phyloP scores from a whole-genome alignment of 2,113 vertebrate genomes.

The Ceuthmochares aereus region DNA sequence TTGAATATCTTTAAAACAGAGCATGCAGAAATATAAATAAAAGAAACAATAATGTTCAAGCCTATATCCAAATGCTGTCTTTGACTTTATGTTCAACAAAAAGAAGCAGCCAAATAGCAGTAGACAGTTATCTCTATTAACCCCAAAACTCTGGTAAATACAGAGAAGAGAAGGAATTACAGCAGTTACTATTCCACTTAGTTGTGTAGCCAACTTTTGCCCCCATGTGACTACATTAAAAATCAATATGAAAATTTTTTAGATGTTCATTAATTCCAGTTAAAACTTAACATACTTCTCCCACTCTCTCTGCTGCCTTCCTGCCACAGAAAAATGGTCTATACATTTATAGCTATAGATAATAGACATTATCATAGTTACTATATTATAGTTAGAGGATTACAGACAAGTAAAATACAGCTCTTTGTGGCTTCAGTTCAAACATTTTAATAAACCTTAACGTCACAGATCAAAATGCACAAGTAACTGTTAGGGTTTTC shows the following conservation, averaged over 20 bases:
- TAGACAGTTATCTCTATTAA: neutral
- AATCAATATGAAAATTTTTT: rapidly evolving
- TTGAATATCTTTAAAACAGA: neutral
- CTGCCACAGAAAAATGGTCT: neutral
- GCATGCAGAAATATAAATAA: neutral
- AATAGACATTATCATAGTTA: neutral
- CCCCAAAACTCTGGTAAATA: neutral
- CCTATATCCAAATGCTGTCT: neutral
- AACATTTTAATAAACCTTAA: neutral
- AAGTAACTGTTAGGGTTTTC: neutral
- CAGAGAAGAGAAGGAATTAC: neutral
- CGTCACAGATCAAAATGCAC: neutral
- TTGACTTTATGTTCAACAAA: neutral
- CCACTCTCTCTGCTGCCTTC: neutral
- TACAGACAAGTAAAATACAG: neutral
- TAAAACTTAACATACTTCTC: neutral
- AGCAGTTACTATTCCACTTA: neutral
- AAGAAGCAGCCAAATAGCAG: too few relatives aligned
- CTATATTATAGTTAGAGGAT: neutral
- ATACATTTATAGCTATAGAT: neutral
- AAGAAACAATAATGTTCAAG: neutral
- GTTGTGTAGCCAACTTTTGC: neutral
- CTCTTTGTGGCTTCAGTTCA: neutral
- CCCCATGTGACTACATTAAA: neutral
- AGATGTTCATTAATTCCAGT: neutral